Conservation (phyloP, 2,797 vertebrate genomes). For the Pseudocheirus occidentalis region DNA sequence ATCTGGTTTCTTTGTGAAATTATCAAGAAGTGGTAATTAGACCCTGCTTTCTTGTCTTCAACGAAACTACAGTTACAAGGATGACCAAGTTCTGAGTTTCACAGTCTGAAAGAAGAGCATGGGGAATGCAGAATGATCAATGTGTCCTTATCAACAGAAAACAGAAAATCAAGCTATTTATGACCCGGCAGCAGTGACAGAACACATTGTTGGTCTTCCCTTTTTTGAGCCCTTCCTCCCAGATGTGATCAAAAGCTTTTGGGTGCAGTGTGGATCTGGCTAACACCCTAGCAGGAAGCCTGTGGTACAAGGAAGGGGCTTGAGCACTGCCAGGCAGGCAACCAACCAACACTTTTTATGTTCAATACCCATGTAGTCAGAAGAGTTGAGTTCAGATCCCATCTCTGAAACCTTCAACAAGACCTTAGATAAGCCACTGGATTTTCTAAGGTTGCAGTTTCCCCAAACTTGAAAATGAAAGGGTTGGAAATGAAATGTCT, state of each 20-base stretch:
- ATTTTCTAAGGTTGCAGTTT: neutral
- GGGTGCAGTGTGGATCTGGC: neutral
- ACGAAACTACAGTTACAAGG: neutral
- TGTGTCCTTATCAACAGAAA: neutral
- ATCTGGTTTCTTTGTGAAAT: neutral
- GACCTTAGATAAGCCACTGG: neutral
- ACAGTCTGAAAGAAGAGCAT: neutral
- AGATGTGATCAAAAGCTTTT: neutral
- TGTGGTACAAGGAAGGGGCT: neutral
- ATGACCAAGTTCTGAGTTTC: neutral
- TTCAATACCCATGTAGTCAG: neutral
- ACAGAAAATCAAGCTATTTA: neutral
- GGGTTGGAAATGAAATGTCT: neutral
- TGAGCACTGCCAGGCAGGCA: neutral
- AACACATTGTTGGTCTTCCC: neutral
- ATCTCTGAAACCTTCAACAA: neutral
- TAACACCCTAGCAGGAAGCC: neutral
- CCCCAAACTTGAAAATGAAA: neutral
- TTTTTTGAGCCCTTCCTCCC: neutral
- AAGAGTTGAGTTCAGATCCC: neutral
- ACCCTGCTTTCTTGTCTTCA: neutral
- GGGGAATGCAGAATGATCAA: neutral
- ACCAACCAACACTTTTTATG: neutral
- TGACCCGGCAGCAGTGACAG: neutral
- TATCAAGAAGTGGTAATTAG: neutral